phyloP scores from a whole-genome alignment of 2,888 invertebrate genomes.

The Drosophila helvetica region DNA sequence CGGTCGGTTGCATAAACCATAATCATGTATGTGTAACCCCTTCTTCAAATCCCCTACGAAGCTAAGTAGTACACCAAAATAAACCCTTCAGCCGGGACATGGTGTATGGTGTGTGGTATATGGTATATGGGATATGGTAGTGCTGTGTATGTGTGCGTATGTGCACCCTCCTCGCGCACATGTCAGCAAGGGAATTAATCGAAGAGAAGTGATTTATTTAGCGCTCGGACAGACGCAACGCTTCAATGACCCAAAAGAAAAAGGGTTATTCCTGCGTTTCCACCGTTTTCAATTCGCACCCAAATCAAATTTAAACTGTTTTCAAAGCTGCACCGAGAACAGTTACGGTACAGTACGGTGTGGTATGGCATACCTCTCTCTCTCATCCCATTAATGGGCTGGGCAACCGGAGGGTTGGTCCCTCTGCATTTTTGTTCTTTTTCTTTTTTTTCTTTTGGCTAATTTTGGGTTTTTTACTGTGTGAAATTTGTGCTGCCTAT shows the following conservation, averaged over 20 bases:
- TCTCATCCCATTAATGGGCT: slow-evolving; percentile 70
- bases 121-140: no score
- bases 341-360: slow-evolving; percentile 7
- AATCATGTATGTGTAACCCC: slow-evolving; percentile 32
- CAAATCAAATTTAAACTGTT: slow-evolving; percentile 80
- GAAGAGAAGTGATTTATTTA: slow-evolving; percentile 84
- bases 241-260: slow-evolving; percentile 70
- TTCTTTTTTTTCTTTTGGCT: slow-evolving; percentile 21
- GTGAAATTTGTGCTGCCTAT: slow-evolving; percentile 53
- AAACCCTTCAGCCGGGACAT: slow-evolving; percentile 58
- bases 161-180: slow-evolving; percentile 70
- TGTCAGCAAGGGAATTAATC: slow-evolving; percentile 84
- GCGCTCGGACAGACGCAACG: slow-evolving; percentile 68
- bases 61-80: slow-evolving; percentile 13
- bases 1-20: slow-evolving; percentile 54
- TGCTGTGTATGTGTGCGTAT: slow-evolving; percentile 31
- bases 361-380: background rate
- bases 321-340: slow-evolving; percentile 71
- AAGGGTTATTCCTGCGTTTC: slow-evolving; percentile 50
- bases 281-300: slow-evolving; percentile 52
- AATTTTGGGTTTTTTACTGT: slow-evolving; percentile 35
- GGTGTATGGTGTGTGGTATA: no score
- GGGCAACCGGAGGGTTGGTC: slow-evolving; percentile 46
- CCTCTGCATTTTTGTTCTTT: slow-evolving; percentile 37
- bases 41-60: slow-evolving; percentile 11